Conservation (phyloP, 2,888 invertebrate species). For the Drosophila nr. perissopoda region DNA sequence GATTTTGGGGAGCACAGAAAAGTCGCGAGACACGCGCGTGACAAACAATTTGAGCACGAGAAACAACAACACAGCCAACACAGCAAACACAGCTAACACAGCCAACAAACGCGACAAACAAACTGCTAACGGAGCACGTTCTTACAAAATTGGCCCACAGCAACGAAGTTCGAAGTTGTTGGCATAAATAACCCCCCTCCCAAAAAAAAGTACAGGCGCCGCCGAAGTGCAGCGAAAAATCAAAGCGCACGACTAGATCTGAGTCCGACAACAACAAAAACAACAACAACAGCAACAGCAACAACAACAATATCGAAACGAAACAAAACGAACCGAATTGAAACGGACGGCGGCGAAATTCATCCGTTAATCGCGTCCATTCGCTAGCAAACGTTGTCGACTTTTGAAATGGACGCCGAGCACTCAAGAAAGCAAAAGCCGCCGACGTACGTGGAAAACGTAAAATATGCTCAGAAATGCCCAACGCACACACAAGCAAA, state of each 20-base stretch:
- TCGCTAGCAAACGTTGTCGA: conserved; percentile 84
- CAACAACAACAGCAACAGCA: neutral
- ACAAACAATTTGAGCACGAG: conserved; percentile 53
- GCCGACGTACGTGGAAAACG: conserved; percentile 73
- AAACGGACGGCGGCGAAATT: conserved; percentile 38
- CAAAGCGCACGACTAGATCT: conserved; percentile 53
- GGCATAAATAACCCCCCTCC: neutral
- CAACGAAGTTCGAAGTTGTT: conserved; percentile 7
- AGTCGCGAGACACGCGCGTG: conserved; percentile 63
- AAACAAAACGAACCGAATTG: conserved; percentile 11
- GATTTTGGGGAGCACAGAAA: conserved; percentile 1
- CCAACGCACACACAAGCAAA: conserved; percentile 52
- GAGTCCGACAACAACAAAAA: conserved; percentile 1
- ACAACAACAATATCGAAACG: neutral
- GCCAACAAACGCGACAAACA: conserved; percentile 16
- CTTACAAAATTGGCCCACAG: conserved; percentile 26
- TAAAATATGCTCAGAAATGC: conserved; percentile 77
- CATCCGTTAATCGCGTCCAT: conserved; percentile 84
- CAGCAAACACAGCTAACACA: neutral
- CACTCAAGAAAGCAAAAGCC: conserved; percentile 75
- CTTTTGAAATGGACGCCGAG: conserved; percentile 83
- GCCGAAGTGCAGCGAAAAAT: conserved; percentile 54
- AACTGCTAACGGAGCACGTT: conserved; percentile 52
- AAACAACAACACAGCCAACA: conserved; percentile 11
- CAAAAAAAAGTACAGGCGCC: conserved; percentile 68